Evolutionary conservation across 2,797 vertebrate species (phyloP), one percentile per base, ranked within the genome.

Genomic region (Crenuchus spilurus): DNA sequence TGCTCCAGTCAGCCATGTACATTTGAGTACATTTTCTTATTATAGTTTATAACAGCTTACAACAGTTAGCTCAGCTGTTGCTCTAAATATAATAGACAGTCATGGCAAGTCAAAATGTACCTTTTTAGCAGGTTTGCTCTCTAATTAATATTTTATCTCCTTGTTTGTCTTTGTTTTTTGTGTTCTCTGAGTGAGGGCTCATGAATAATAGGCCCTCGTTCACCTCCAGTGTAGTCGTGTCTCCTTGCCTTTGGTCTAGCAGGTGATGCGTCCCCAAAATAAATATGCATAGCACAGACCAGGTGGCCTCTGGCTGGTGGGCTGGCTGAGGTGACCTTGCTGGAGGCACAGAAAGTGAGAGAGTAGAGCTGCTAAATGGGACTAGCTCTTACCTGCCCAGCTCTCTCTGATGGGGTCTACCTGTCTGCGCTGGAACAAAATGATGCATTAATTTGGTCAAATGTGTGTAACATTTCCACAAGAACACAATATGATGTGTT

Each of bases 311-410:
- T 64, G 65, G 71, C 76, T 69, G n/a, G 11, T 20, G 2, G 60
- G 74, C 67, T 74, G 77, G 37, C 58, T 49, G 22, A 74, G 67
- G 62, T 60, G 76, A 74, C 80, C 77, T 82, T 82, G 80, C 80
- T 75, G 31, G 6, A 24, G 72, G 74, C 46, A 55, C 48, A 71
- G 51, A 71, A 39, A 51, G 49, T 54, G 63, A 72, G 48, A 3
- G 26, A 57, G 75, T 30, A 28, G 37, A 65, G 71, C 49, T 11
- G 44, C 44, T 22, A 49, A 61, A 68, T 16, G 55, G 70, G 2
- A 22, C 16, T 68, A 1, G 22, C 44, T 60, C 6, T 1, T 54
- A 42, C 58, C 28, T 68, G 24, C n/a, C 31, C 37, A 22, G 26
- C n/a, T 52, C 28, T 30, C 42, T 61, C 14, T 61, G 20, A 30